Evolutionary conservation across 2,888 invertebrate species (phyloP), one percentile per base, ranked within the genome.

Genomic region (Hirudinaria manillensis): DNA sequence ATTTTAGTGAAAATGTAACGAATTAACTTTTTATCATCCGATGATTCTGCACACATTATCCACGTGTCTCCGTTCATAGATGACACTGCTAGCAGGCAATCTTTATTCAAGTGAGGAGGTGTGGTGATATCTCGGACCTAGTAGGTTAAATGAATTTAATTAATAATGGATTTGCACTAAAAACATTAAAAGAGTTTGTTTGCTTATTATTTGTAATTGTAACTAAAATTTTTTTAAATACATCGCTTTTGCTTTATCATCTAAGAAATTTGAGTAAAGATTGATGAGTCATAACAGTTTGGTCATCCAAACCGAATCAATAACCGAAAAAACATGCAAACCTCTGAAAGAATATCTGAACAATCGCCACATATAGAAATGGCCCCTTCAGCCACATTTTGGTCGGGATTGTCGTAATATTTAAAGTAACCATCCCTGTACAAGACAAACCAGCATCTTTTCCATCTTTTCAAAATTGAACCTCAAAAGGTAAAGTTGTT

Each of bases 381-480:
- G 16, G 80, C 81, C n/a, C 83, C 84, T 74, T 84, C 84, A 45
- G 84, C 81, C 38, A 80, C 78, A 24, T 81, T 80, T 66, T 80
- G 80, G 61, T 84, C 80, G 16, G 81, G 83, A 51, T 77, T 81
- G 67, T 84, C 83, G 80, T 83, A 85, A 78, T 82, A 84, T 29
- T 81, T 79, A 75, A 85, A 77, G 70, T 81, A 80, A 6, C 85
- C 85, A 79, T 82, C 80, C 32, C 80, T 79, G 75, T 83, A 81
- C 55, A 85, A 78, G 13, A 84, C 84, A 81, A 84, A 83, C 85
- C 85, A 85, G 74, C 80, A 82, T 70, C 80, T 82, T 78, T 84
- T 84, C 85, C 85, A 85, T 51, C 83, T 79, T 51, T 80, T 81
- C 71, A 84, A 76, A 38, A 84, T 79, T 24, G 83, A 80, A 67